Conservation (phyloP, 2,888 invertebrate genomes). For the Quadriops clusia region DNA sequence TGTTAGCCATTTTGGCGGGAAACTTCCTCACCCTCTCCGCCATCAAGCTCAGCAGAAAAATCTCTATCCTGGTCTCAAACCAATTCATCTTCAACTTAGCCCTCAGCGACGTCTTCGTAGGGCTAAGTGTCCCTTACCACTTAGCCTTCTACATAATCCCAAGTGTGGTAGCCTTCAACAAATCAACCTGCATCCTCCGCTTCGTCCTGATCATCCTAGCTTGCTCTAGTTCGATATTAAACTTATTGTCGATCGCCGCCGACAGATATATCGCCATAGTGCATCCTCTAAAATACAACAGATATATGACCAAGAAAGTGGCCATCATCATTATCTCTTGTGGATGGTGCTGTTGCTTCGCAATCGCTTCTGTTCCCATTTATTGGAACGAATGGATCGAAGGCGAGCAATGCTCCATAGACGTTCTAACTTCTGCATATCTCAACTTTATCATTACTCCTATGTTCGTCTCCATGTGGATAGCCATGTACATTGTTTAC, state of each 20-base stretch:
- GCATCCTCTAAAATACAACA: conserved; percentile 65
- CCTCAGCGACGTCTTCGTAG: conserved; percentile 67
- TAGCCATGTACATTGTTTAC: conserved; percentile 62
- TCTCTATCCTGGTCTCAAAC: conserved; percentile 61
- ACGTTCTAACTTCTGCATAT: conserved; percentile 42
- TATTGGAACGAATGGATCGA: conserved; percentile 64
- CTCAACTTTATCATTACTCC: conserved; percentile 48
- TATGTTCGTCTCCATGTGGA: conserved; percentile 60
- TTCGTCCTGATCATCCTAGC: conserved; percentile 65
- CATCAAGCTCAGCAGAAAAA: conserved; percentile 54
- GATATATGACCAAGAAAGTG: conserved; percentile 59
- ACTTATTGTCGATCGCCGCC: conserved; percentile 65
- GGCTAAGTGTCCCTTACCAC: conserved; percentile 65
- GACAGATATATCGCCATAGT: conserved; percentile 72
- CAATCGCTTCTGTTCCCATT: conserved; percentile 56
- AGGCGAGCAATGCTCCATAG: conserved; percentile 50
- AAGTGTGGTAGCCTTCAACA: conserved; percentile 41
- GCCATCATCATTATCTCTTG: conserved; percentile 50
- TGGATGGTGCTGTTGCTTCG: conserved; percentile 56
- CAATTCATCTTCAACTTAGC: conserved; percentile 70
- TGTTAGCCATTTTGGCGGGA: conserved; percentile 56
- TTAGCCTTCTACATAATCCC: conserved; percentile 63
- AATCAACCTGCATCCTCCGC: conserved; percentile 54
- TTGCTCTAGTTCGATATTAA: conserved; percentile 67
- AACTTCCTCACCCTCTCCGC: conserved; percentile 67